phyloP scores from a whole-genome alignment of 2,888 invertebrate genomes.

The Caenorhabditis sp. region DNA sequence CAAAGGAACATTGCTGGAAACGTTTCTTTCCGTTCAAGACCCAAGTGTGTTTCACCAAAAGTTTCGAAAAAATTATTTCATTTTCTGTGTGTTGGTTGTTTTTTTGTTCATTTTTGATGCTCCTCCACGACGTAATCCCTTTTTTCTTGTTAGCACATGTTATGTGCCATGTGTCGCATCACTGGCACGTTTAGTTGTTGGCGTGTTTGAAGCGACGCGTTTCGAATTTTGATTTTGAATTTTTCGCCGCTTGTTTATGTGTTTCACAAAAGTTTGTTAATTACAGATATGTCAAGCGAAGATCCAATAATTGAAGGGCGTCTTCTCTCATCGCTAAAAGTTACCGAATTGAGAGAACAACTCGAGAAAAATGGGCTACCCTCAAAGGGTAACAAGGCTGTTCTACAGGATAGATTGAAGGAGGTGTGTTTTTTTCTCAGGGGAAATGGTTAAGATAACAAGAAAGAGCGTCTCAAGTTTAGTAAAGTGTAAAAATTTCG shows the following conservation, averaged over 20 bases:
- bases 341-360: constrained; percentile 58
- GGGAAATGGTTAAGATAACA: no score
- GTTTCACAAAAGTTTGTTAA: neutral
- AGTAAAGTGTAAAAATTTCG: neutral
- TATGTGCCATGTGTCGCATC: no score
- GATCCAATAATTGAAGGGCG: constrained; percentile 51
- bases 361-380: constrained; percentile 55
- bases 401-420: constrained; percentile 53
- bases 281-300: constrained; percentile 43
- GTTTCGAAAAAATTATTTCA: no score
- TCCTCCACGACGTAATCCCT: no score
- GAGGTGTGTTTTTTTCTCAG: constrained; percentile 11
- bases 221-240: constrained; percentile 1
- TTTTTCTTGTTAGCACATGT: no score
- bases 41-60: no score
- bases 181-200: neutral
- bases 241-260: neutral
- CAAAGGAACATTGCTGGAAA: no score
- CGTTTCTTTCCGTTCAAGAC: no score
- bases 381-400: constrained; percentile 60
- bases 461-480: neutral
- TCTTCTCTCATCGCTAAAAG: constrained; percentile 53
- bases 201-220: neutral
- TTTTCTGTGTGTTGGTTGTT: no score
- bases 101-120: no score